phyloP scores from a whole-genome alignment of 1,140 invertebrate species.

The Drosophila sucinea region DNA sequence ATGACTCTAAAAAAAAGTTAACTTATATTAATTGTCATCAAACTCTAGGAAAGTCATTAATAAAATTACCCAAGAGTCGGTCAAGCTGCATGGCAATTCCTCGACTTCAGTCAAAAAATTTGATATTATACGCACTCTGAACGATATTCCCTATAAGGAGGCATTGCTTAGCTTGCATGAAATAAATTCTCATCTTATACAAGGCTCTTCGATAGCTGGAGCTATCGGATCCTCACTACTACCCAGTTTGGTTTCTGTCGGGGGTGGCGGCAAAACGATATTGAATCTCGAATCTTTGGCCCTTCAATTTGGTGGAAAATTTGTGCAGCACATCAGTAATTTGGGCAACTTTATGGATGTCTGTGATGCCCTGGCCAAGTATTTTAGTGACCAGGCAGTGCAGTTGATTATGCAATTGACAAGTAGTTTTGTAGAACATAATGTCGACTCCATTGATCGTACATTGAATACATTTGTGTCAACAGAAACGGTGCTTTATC shows the following conservation, averaged over 20 bases:
- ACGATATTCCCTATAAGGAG: conserved; percentile 74
- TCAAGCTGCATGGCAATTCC: conserved; percentile 41
- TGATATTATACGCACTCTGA: conserved; percentile 71
- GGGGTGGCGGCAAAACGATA: conserved; percentile 31
- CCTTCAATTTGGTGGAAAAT: conserved; percentile 54
- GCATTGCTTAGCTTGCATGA: conserved; percentile 52
- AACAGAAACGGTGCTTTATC: conserved; percentile 68
- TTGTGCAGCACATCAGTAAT: conserved; percentile 68
- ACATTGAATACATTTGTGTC: conserved; percentile 64
- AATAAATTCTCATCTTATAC: conserved; percentile 44
- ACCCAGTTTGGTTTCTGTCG: conserved; percentile 37
- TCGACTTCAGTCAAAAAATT: conserved; percentile 33
- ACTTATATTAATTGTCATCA: not conserved
- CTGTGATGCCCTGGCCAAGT: conserved; percentile 47
- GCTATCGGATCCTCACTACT: conserved; percentile 37
- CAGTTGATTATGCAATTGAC: conserved; percentile 60
- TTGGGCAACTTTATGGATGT: conserved; percentile 59
- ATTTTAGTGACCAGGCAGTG: conserved; percentile 52
- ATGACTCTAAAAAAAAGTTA: too few relatives aligned
- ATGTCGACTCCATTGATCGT: conserved; percentile 62
- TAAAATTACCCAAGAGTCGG: conserved; percentile 52
- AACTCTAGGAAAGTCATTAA: conserved; percentile 41
- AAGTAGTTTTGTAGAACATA: conserved; percentile 62
- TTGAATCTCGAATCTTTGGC: conserved; percentile 48
- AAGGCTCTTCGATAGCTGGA: conserved; percentile 26